Base-by-base conservation (phyloP, 1,140 invertebrate genomes). In the Archivesica marissinica region DNA sequence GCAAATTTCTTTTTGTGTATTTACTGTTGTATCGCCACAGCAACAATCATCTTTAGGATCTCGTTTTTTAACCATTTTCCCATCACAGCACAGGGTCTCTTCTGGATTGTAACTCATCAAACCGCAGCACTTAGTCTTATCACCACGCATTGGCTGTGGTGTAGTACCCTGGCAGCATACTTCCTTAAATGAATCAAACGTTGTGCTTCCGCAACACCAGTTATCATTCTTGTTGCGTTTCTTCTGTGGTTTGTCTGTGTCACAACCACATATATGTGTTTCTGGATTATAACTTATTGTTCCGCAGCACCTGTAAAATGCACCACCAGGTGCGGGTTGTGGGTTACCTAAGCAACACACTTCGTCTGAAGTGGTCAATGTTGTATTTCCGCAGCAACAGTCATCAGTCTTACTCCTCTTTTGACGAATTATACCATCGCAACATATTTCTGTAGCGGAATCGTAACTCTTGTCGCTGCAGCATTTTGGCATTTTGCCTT, bases 371-470 rank as follows among this genome's bases (percentile, higher is more conserved):
- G 56, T 64, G 35, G 66, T 85, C 72, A 77, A 33, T n/a, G 82
- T 85, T 68, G 74, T 85, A 6, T 54, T 70, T n/a, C 82, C 82
- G 33, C 82, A 85, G 44, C 82, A 85, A 68, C 82, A 85, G 20
- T 77, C 64, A 39, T 85, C 82, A 20, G 38, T 39, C 28, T 70
- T 70, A 52, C 28, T 59, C 47, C 61, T 85, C 47, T 66, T 85
- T 41, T 64, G 35, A 20, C 41, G 9, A 33, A 85, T 41, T 11
- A 30, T 44, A 7, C 74, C 64, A 30, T 85, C 74, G 38, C 82
- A 85, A 56, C 82, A 85, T 35, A 85, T 54, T 70, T 85, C 74
- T 30, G 33, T 50, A 3, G n/a, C 38, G 20, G 61, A 4, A 68
- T 85, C 64, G 35, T 85, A 85, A 13, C 70, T 47, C n/a, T 41